These are phyloP conservation scores for Diachasma alloeum DNA, from an alignment of 1,140 invertebrate species.

Conservation along the genomic window DNA sequence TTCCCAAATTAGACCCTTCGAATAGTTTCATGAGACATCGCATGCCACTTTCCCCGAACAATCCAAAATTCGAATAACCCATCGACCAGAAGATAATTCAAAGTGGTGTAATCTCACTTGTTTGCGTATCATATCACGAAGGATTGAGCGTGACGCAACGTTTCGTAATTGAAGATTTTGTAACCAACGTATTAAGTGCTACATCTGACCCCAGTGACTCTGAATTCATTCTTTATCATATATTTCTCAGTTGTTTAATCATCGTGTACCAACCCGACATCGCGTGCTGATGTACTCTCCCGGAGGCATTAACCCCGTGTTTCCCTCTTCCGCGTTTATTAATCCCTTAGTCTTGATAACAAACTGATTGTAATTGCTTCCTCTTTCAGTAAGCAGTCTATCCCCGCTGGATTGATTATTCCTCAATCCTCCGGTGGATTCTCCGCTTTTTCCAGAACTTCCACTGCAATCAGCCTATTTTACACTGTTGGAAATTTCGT, in stretches of 20 bases:
- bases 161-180: slow-evolving; percentile 45
- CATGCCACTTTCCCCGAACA: too few relatives aligned
- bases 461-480: neutral
- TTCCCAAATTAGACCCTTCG: too few relatives aligned
- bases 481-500: neutral
- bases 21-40: too few relatives aligned
- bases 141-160: slow-evolving; percentile 31
- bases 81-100: neutral
- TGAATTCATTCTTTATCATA: slow-evolving; percentile 1
- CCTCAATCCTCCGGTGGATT: too few relatives aligned
- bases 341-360: neutral
- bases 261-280: slow-evolving; percentile 1
- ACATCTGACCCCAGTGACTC: slow-evolving; percentile 29
- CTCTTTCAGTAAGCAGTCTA: neutral
- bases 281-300: slow-evolving; percentile 15
- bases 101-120: neutral
- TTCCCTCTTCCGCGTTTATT: slow-evolving; percentile 24
- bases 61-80: too few relatives aligned
- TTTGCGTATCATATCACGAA: neutral
- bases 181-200: slow-evolving; percentile 34
- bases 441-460: too few relatives aligned
- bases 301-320: slow-evolving; percentile 18
- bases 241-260: slow-evolving; percentile 6
- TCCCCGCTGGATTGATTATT: neutral
- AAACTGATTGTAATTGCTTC: slow-evolving; percentile 6